Evolutionary conservation across 2,888 invertebrate genomes (phyloP).

Genomic region (Drosophila emarginata): DNA sequence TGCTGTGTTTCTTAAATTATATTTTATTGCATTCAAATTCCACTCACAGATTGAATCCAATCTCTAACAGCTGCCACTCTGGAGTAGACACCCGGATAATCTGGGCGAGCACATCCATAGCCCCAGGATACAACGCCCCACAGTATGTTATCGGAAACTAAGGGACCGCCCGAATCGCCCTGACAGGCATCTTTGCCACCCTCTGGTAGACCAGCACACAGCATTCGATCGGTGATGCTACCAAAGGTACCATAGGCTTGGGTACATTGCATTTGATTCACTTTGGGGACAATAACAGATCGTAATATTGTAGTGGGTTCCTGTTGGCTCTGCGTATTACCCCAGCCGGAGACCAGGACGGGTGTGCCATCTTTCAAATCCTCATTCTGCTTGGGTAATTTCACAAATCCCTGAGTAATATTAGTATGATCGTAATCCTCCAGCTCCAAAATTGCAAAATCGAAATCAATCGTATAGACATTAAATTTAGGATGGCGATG

Average conservation of each 20-base stretch:
- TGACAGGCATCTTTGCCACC: conserved; percentile 80
- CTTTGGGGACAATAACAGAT: conserved; percentile 71
- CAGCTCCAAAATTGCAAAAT: conserved; percentile 82
- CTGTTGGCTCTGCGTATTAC: conserved; percentile 64
- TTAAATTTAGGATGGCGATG: conserved; percentile 80
- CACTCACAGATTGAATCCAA: conserved; percentile 64
- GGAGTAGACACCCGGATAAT: conserved; percentile 77
- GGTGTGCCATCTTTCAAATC: conserved; percentile 67
- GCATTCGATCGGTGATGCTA: conserved; percentile 76
- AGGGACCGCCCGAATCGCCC: conserved; percentile 81
- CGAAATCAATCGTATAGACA: conserved; percentile 80
- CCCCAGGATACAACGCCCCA: conserved; percentile 81
- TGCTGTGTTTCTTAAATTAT: background rate
- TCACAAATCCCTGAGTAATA: conserved; percentile 58
- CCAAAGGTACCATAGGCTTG: conserved; percentile 62
- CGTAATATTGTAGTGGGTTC: conserved; percentile 61
- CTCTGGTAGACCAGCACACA: conserved; percentile 74
- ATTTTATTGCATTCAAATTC: conserved; percentile 37
- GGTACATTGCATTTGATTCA: conserved; percentile 66
- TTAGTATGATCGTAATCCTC: conserved; percentile 43
- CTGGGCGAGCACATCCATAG: conserved; percentile 75
- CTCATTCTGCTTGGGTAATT: conserved; percentile 62
- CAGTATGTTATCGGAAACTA: conserved; percentile 56
- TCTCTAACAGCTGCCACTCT: conserved; percentile 70
- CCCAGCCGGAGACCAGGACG: conserved; percentile 79